A percentile compares a stretch with the other conserved stretches of the same genome.
These are phyloP conservation scores for Zootoca vivipara DNA, from an alignment of 2,113 vertebrate genomes.

Conservation along the genomic window DNA sequence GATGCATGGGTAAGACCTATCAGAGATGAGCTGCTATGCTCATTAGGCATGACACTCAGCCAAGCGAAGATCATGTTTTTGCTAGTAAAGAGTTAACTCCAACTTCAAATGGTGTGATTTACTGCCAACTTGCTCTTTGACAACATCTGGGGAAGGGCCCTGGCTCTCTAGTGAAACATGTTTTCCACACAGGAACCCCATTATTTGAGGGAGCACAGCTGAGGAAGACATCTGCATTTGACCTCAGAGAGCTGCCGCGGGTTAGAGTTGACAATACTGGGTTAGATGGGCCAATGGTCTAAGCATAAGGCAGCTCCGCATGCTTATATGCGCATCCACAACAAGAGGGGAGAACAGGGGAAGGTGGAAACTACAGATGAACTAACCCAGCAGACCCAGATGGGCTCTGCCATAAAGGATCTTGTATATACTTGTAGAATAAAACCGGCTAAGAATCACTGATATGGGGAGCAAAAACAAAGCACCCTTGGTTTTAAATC, in stretches of 20 bases:
- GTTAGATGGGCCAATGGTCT: neutral
- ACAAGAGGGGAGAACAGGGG: neutral
- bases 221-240: neutral
- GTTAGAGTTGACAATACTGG: neutral
- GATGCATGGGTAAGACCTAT: too few relatives aligned
- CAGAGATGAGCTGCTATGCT: too few relatives aligned
- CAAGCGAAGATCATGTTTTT: too few relatives aligned
- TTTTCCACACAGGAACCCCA: too few relatives aligned
- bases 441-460: neutral
- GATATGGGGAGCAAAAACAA: neutral
- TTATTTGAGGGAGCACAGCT: too few relatives aligned
- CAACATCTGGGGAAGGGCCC: neutral
- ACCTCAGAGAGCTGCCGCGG: neutral
- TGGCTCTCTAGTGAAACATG: too few relatives aligned
- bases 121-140: too few relatives aligned
- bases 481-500: neutral
- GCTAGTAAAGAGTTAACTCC: too few relatives aligned
- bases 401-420: neutral
- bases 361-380: neutral
- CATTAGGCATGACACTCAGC: too few relatives aligned
- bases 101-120: too few relatives aligned
- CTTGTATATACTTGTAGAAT: neutral
- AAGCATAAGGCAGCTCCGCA: neutral
- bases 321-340: neutral
- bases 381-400: neutral